These are phyloP conservation scores for Acanthoscelides obtectus DNA, from an alignment of 2,888 invertebrate species.

Conservation along the genomic window DNA sequence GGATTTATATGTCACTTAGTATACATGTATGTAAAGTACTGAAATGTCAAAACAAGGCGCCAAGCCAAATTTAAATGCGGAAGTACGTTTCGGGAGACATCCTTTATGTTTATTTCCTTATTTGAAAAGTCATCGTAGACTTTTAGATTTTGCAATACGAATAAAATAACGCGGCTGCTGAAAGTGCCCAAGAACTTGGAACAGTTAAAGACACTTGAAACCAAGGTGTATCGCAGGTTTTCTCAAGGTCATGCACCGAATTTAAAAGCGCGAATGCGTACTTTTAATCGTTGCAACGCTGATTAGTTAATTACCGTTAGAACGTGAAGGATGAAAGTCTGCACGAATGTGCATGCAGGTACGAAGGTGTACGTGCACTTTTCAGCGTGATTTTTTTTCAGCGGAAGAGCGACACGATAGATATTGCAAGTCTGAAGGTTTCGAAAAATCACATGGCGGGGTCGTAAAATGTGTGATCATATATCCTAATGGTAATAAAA, in stretches of 20 bases:
- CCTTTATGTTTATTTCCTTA: no score
- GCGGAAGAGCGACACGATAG: not conserved
- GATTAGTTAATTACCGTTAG: not conserved
- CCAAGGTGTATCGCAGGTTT: not conserved
- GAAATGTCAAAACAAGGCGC: no score
- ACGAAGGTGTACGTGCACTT: not conserved
- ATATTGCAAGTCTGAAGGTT: not conserved
- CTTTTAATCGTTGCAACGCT: not conserved
- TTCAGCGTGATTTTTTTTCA: not conserved
- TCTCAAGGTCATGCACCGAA: not conserved
- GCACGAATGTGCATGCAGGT: not conserved
- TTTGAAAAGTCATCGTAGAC: no score
- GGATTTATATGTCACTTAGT: no score
- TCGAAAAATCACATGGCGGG: not conserved
- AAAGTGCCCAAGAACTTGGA: not conserved
- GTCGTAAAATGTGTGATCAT: not conserved
- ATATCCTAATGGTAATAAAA: not conserved
- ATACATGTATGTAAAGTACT: no score
- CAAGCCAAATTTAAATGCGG: no score
- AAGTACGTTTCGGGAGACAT: no score
- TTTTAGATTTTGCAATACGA: no score
- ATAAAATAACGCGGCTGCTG: not conserved
- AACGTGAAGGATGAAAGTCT: not conserved
- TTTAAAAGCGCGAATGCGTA: not conserved
- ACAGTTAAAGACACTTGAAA: not conserved